Evolutionary conservation across 1,140 invertebrate genomes (phyloP).

Genomic region (Eumaeus atala): DNA sequence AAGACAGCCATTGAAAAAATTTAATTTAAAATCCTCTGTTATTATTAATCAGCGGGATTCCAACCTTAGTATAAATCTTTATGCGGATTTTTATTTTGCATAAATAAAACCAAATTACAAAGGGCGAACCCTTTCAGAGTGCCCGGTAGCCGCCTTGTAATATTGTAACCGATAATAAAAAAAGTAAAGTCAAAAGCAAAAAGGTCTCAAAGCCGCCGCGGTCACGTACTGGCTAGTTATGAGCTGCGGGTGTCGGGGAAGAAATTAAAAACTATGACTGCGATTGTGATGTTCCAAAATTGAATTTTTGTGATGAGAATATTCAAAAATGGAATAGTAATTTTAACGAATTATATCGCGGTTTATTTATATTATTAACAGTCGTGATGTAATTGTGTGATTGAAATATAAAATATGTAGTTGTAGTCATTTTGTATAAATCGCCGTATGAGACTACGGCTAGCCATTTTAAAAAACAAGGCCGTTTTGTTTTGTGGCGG

Average conservation of each 20-base stretch:
- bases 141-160: conserved; percentile 64
- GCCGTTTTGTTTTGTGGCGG: too few species aligned
- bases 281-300: conserved; percentile 44
- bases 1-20: conserved; percentile 20
- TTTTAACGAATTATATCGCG: neutral
- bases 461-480: too few species aligned
- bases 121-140: conserved; percentile 44
- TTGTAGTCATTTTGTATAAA: too few species aligned
- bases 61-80: conserved; percentile 53
- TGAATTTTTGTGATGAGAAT: conserved; percentile 21
- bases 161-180: conserved; percentile 65
- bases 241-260: conserved; percentile 53
- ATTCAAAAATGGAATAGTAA: conserved; percentile 27
- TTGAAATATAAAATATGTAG: too few species aligned
- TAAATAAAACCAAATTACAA: conserved; percentile 69
- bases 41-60: conserved; percentile 32
- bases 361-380: too few species aligned
- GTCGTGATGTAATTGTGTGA: too few species aligned
- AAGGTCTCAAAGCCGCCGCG: conserved; percentile 64
- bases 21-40: conserved; percentile 15
- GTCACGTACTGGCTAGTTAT: conserved; percentile 63
- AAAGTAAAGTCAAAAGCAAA: conserved; percentile 55
- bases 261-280: conserved; percentile 52
- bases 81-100: conserved; percentile 62
- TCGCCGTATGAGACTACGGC: too few species aligned